These are phyloP conservation scores for Adelognathus sp. DNA, from an alignment of 2,888 invertebrate species.

Conservation along the genomic window DNA sequence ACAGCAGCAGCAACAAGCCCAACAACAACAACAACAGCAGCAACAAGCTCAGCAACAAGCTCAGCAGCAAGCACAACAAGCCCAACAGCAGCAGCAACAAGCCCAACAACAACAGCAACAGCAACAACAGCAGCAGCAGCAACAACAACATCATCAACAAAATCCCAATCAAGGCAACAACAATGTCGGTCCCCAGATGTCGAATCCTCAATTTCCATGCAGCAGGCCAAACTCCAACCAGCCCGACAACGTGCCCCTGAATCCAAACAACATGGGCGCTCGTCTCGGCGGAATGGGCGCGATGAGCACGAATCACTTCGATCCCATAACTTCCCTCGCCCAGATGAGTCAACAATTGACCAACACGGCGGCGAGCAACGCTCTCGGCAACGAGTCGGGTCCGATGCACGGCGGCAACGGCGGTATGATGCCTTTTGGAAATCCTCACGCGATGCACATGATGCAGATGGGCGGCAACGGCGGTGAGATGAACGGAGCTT, in stretches of 20 bases:
- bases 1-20: conserved; percentile 78
- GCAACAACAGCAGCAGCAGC: conserved; percentile 76
- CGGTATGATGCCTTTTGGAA: conserved; percentile 84
- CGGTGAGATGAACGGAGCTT: conserved; percentile 79
- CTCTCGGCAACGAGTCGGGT: conserved; percentile 83
- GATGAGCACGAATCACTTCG: conserved; percentile 87
- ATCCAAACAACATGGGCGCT: conserved; percentile 84
- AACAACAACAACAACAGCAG: conserved; percentile 75
- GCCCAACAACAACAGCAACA: conserved; percentile 67
- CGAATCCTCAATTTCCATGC: conserved; percentile 74
- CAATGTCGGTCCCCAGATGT: conserved; percentile 66
- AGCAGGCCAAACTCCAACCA: conserved; percentile 77
- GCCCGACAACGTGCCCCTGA: conserved; percentile 85
- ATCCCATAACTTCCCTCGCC: conserved; percentile 95
- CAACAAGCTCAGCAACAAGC: conserved; percentile 71
- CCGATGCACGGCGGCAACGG: conserved; percentile 80
- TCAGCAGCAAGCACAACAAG: conserved; percentile 67
- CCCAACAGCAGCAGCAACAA: conserved; percentile 70
- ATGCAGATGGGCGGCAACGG: conserved; percentile 76
- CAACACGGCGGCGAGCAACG: conserved; percentile 86
- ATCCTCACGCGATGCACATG: conserved; percentile 80
- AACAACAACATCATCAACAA: conserved; percentile 77
- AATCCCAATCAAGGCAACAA: conserved; percentile 61
- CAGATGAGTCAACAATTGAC: conserved; percentile 97
- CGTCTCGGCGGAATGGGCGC: conserved; percentile 76